Base-by-base conservation (phyloP, 2,797 vertebrate genomes). In the Jordanella pulchra region DNA sequence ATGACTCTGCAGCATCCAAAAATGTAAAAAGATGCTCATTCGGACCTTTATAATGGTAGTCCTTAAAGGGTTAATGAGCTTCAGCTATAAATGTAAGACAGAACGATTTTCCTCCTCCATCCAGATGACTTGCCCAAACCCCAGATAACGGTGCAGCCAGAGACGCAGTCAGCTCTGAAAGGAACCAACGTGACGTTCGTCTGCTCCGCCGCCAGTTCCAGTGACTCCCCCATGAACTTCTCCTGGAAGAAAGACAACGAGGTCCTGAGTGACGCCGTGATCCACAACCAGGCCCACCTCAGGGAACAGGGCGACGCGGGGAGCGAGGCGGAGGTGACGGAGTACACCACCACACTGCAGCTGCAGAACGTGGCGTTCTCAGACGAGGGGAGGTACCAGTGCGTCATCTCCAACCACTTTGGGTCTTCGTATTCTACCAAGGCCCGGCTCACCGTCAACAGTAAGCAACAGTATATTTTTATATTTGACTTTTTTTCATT, bases 171-270 rank as follows among this genome's bases (percentile, higher is more conserved):
- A 0, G 97, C 97, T 66, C 94, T 99, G 79, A 97, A 94, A 89
- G 96, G 95, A 75, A 93, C 95, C 89, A 98, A 99, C 80, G 94
- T 99, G 88, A 98, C 95, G 44, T 98, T 99, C 9, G 90, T 99
- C 7, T 99, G 98, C 89, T 98, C 97, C 0, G 98, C 97, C 1
- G 97, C 97, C 25, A 99, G 97, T 89, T 99, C 97, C 91, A 99
- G 97, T 25, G 97, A 99, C 88, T 99, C 98, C 0, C 97, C 97
- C 0, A 98, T 99, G 97, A 99, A 96, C 67, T 99, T 99, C 28
- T 95, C 97, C n/a, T 99, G 98, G 98, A 99, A 97, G 87, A 99
- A 99, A 79, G 98, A 99, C 93, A 99, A 98, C 0, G 97, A 99
- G 75, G 91, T 95, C 5, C 89, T 99, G 58, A 95, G 94, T 2